Base-by-base conservation (phyloP, 92 coral and sea anemone genomes). In the Heliopora coerulea region DNA sequence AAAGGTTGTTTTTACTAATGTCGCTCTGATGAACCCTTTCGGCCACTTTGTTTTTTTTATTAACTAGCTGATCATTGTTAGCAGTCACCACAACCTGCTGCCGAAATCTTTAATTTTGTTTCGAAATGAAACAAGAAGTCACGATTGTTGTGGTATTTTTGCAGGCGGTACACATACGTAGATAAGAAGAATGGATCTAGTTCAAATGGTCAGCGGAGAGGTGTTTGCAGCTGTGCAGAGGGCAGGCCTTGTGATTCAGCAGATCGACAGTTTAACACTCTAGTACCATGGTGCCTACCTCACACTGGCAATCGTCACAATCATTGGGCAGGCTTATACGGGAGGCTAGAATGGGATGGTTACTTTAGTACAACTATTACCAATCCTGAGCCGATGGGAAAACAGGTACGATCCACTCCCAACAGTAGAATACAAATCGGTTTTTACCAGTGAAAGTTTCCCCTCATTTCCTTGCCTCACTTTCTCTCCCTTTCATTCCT, bases 301-400 rank as follows among this genome's bases (percentile, higher is more conserved):
- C 98, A 93, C 76, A 93, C 98, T 41, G 98, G 98, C 37, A 93
- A 93, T 73, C 77, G 98, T 44, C 98, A 93, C 78, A 93, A 93
- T 50, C 86, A 93, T 57, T 93, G 98, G 98, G 96, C 98, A 37
- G 98, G 98, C 28, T 82, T 93, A 57, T 93, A 93, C 56, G 98
- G 98, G 10, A 85, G 98, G 18, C 91, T 93, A 59, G 98, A 93
- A 63, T 93, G 98, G 98, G 96, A 93, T 66, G 98, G 98, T 25
- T 93, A 78, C 75, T 93, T 93, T 57, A 93, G 98, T 78, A 93
- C 98, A 12, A 93, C 98, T 49, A 88, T 93, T 68, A 93, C 98
- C 48, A 93, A 93, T 73, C 98, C 98, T 75, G 98, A 93, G 54
- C 98, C 98, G 54, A 93, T 93, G 98, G 98, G 98, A 25, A 93